Percentiles rank a stretch among this genome's conserved stretches.
These are phyloP conservation scores for Drosophila sp. DNA, from an alignment of 1,140 invertebrate species.

Conservation along the genomic window DNA sequence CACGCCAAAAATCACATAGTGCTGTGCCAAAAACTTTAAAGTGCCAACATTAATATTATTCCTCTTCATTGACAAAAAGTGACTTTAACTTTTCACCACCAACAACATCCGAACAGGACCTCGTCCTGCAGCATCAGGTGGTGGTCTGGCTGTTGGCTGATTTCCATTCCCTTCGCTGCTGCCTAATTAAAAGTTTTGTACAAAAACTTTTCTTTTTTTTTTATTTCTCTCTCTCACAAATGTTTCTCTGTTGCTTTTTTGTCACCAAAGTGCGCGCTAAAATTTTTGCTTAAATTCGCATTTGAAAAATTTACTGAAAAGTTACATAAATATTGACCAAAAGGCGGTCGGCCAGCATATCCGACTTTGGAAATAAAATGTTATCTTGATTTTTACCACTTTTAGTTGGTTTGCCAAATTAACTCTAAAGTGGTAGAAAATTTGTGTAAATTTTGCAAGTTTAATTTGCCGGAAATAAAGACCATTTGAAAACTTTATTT, in stretches of 20 bases:
- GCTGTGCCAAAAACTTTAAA: neutral
- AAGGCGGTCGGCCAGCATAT: neutral
- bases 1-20: neutral
- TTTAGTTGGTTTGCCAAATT: too few species aligned
- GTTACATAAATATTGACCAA: neutral
- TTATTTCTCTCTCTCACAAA: slow-evolving; percentile 21
- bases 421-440: too few species aligned
- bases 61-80: neutral
- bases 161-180: slow-evolving; percentile 16
- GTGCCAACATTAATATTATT: slow-evolving; percentile 13
- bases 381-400: neutral
- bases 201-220: slow-evolving; percentile 44
- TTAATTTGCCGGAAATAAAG: too few species aligned
- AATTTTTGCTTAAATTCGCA: slow-evolving; percentile 38
- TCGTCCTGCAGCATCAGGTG: neutral
- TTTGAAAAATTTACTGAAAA: slow-evolving; percentile 35
- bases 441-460: too few species aligned
- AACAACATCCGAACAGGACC: neutral
- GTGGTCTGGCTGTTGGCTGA: slow-evolving; percentile 28
- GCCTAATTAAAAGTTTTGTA: slow-evolving; percentile 74
- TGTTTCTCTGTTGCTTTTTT: slow-evolving; percentile 30
- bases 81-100: slow-evolving; percentile 5
- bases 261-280: slow-evolving; percentile 38
- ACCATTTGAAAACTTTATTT: too few species aligned
- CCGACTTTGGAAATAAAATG: neutral